Conservation (phyloP, 1,140 invertebrate genomes). For the Drosophila varians region DNA sequence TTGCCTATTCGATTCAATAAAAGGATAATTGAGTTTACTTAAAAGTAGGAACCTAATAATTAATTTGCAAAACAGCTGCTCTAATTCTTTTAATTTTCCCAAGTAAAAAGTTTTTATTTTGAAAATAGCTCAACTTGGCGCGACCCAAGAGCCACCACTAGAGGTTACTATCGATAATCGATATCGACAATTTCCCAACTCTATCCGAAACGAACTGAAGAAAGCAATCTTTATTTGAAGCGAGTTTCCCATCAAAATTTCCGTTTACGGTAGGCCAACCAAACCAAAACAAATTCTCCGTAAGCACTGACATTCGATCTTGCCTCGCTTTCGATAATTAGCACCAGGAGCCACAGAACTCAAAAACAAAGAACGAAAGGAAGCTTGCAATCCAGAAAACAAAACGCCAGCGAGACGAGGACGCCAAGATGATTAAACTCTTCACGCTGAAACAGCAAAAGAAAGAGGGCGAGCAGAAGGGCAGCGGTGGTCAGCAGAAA, state of each 20-base stretch:
- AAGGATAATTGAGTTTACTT: background rate
- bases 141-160: background rate
- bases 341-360: conserved; percentile 1
- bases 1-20: background rate
- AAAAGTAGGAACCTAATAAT: background rate
- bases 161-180: conserved; percentile 16
- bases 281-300: conserved; percentile 6
- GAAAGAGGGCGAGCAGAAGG: conserved; percentile 95
- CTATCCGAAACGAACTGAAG: conserved; percentile 26
- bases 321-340: background rate
- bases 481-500: conserved; percentile 90
- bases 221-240: conserved; percentile 29
- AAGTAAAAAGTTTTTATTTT: background rate
- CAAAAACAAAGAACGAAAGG: conserved; percentile 3
- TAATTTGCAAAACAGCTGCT: too few relatives aligned
- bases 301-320: conserved; percentile 17
- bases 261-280: conserved; percentile 40
- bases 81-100: too few relatives aligned
- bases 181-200: conserved; percentile 16
- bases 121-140: background rate
- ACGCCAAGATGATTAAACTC: conserved; percentile 94
- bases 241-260: conserved; percentile 24
- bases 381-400: conserved; percentile 9
- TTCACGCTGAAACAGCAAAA: conserved; percentile 99
- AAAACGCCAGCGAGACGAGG: conserved; percentile 44